A percentile compares a stretch with the other conserved stretches of the same genome.
These are phyloP conservation scores for Orius laevigatus DNA, from an alignment of 1,140 invertebrate genomes.

Conservation along the genomic window DNA sequence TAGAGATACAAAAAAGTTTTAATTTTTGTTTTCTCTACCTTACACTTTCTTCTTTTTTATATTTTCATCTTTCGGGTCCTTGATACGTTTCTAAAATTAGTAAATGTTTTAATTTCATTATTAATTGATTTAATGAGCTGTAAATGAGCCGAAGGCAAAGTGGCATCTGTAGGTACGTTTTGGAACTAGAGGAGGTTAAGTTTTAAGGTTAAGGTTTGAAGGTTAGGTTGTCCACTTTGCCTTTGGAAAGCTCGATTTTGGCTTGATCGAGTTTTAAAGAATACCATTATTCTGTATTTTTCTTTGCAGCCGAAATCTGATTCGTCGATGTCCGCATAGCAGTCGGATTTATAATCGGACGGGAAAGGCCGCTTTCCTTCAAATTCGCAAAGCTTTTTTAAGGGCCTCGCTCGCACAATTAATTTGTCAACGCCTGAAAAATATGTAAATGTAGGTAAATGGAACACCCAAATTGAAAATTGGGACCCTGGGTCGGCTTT, in stretches of 20 bases:
- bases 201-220: no score
- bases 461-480: no score
- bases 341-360: slow-evolving; percentile 60
- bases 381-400: slow-evolving; percentile 59
- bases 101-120: slow-evolving; percentile 3
- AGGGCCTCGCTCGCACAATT: slow-evolving; percentile 46
- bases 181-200: no score
- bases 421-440: slow-evolving; percentile 39
- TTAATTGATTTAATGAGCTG: no score
- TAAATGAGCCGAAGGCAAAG: no score
- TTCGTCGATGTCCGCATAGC: slow-evolving; percentile 67
- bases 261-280: slow-evolving; percentile 17
- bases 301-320: slow-evolving; percentile 66
- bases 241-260: no score
- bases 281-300: slow-evolving; percentile 66
- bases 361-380: slow-evolving; percentile 49
- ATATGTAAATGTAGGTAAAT: no score
- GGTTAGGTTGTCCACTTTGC: no score
- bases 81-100: slow-evolving; percentile 18
- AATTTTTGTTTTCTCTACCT: slow-evolving; percentile 14
- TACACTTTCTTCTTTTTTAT: slow-evolving; percentile 11
- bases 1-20: slow-evolving; percentile 8
- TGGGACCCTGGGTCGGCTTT: no score
- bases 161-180: no score
- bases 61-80: slow-evolving; percentile 16